Percentiles rank a stretch among this genome's conserved stretches.
Evolutionary conservation across 2,797 vertebrate genomes (phyloP).

Genomic region (Balearica regulorum): DNA sequence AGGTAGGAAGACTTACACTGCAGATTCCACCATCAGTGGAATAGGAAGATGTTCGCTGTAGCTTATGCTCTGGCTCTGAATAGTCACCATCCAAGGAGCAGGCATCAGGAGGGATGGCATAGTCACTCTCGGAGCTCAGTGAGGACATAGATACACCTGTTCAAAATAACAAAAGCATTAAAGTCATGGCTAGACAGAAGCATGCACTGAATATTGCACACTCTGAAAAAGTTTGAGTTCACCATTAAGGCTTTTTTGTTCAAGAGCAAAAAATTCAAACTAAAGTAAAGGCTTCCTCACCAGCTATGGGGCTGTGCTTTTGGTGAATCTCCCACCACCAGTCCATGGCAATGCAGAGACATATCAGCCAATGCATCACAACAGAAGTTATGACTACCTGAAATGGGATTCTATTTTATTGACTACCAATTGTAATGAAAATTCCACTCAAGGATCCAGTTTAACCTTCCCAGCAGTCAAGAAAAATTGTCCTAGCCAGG

Average conservation of each 20-base stretch:
- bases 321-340: not conserved
- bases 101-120: slow-evolving; percentile 94
- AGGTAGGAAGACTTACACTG: slow-evolving; percentile 71
- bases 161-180: not conserved
- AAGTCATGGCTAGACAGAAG: not conserved
- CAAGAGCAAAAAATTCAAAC: not conserved
- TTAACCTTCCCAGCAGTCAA: not conserved
- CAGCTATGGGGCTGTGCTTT: not conserved
- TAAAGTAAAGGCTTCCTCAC: not conserved
- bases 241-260: not conserved
- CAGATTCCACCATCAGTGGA: slow-evolving; percentile 82
- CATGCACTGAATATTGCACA: not conserved
- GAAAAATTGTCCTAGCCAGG: not conserved
- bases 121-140: slow-evolving; percentile 93
- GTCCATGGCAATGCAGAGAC: not conserved
- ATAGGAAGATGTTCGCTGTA: slow-evolving; percentile 91
- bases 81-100: slow-evolving; percentile 91
- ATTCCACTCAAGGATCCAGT: not conserved
- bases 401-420: not conserved
- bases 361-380: not conserved
- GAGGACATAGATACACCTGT: slow-evolving; percentile 95
- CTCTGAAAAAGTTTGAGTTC: not conserved
- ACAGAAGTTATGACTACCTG: not conserved
- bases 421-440: not conserved
- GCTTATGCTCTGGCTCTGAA: slow-evolving; percentile 94